These are phyloP conservation scores for Apostichopus leukothele DNA, from an alignment of 53 echinoderm and acorn worm genomes.

Conservation along the genomic window DNA sequence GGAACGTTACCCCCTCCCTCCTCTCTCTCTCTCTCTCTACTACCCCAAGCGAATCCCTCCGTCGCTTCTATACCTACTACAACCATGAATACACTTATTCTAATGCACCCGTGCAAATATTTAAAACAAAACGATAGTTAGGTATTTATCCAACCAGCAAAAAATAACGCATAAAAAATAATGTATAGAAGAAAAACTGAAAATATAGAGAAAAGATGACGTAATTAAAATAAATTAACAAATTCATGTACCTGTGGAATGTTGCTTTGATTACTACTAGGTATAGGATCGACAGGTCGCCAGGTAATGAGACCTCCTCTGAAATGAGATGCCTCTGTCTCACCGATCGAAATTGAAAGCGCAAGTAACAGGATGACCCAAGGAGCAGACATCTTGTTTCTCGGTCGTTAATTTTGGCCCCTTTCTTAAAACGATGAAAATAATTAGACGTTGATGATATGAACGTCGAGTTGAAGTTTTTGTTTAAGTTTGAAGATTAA, in stretches of 20 bases:
- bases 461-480: not conserved
- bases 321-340: not conserved
- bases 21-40: too few relatives aligned
- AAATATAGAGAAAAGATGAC: too few relatives aligned
- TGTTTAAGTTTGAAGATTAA: not conserved
- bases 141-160: not conserved
- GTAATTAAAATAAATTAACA: not conserved
- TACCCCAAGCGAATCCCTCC: too few relatives aligned
- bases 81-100: not conserved
- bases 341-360: not conserved
- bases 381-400: not conserved
- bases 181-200: too few relatives aligned
- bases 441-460: not conserved
- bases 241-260: not conserved
- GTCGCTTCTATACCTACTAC: too few relatives aligned
- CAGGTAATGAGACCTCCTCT: slow-evolving; percentile 1
- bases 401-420: not conserved
- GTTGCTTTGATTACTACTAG: not conserved
- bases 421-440: not conserved
- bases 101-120: not conserved
- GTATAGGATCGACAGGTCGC: not conserved
- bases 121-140: not conserved
- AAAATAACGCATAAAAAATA: not conserved
- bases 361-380: not conserved
- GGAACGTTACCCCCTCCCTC: too few relatives aligned